phyloP scores from a whole-genome alignment of 30 jellyfish, hydroid and myxozoan species.

The Aurelia aurita region DNA sequence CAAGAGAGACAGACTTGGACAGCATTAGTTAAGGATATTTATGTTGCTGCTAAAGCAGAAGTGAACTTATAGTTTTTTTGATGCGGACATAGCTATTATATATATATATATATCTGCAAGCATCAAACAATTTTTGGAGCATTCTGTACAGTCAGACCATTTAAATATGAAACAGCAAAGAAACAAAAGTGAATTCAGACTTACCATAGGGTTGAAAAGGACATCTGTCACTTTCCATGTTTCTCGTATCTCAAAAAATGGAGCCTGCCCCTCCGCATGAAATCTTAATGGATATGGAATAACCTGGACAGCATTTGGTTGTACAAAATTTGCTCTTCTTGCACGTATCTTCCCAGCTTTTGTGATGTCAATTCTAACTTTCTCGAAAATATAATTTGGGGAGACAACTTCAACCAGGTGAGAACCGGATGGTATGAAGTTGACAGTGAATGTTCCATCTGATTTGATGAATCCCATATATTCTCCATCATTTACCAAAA shows the following conservation, averaged over 20 bases:
- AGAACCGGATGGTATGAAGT: conserved; percentile 85
- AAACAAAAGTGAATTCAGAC: background rate
- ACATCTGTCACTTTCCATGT: conserved; percentile 90
- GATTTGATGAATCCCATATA: conserved; percentile 79
- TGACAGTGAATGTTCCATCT: conserved; percentile 86
- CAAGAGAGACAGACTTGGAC: too few relatives aligned
- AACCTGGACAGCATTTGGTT: conserved; percentile 90
- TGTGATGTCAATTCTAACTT: conserved; percentile 86
- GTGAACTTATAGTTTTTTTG: too few relatives aligned
- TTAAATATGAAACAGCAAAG: too few relatives aligned
- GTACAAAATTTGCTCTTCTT: conserved; percentile 80
- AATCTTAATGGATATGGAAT: conserved; percentile 88
- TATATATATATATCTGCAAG: too few relatives aligned
- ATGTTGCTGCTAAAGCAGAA: too few relatives aligned
- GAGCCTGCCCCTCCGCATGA: conserved; percentile 83
- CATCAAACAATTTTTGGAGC: too few relatives aligned
- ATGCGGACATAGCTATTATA: too few relatives aligned
- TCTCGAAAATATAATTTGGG: conserved; percentile 82
- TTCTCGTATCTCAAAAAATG: conserved; percentile 90
- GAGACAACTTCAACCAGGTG: conserved; percentile 87
- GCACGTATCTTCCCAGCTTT: conserved; percentile 92
- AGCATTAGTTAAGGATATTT: too few relatives aligned
- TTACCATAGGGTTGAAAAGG: conserved; percentile 94
- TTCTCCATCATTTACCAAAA: conserved; percentile 85
- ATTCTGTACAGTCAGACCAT: too few relatives aligned